Evolutionary conservation across 2,888 invertebrate species (phyloP).

Genomic region (Pterostichus niger): DNA sequence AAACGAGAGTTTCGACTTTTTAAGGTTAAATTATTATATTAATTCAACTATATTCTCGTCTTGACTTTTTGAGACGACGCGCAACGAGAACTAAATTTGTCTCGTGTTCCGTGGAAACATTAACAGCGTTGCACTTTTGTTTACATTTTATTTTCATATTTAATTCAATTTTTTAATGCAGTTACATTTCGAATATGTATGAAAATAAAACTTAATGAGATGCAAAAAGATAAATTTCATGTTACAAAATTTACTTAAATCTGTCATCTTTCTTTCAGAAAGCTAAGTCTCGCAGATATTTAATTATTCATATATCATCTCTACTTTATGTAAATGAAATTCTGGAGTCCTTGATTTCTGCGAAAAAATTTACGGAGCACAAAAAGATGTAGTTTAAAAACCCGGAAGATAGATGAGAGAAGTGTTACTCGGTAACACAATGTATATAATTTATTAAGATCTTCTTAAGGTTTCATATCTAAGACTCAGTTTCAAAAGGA

Average conservation of each 20-base stretch:
- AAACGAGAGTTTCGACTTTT: too few relatives aligned
- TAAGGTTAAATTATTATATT: too few relatives aligned
- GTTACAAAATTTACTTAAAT: not conserved
- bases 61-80: too few relatives aligned
- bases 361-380: constrained; percentile 18
- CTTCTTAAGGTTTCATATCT: constrained; percentile 51
- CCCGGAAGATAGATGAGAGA: constrained; percentile 48
- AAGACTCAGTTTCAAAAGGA: constrained; percentile 58
- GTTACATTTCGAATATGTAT: too few relatives aligned
- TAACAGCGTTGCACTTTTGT: too few relatives aligned
- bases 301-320: constrained; percentile 41
- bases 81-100: too few relatives aligned
- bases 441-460: constrained; percentile 60
- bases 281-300: constrained; percentile 19
- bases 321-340: constrained; percentile 33
- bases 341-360: constrained; percentile 25
- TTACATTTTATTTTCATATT: too few relatives aligned
- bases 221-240: not conserved
- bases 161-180: too few relatives aligned
- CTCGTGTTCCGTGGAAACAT: too few relatives aligned
- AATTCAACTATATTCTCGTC: too few relatives aligned
- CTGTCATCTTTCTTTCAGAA: not conserved
- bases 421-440: constrained; percentile 56
- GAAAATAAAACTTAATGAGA: not conserved
- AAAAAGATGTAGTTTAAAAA: constrained; percentile 48